These are phyloP conservation scores for Drosophila elegans DNA, from an alignment of 1,140 invertebrate species.

Conservation along the genomic window DNA sequence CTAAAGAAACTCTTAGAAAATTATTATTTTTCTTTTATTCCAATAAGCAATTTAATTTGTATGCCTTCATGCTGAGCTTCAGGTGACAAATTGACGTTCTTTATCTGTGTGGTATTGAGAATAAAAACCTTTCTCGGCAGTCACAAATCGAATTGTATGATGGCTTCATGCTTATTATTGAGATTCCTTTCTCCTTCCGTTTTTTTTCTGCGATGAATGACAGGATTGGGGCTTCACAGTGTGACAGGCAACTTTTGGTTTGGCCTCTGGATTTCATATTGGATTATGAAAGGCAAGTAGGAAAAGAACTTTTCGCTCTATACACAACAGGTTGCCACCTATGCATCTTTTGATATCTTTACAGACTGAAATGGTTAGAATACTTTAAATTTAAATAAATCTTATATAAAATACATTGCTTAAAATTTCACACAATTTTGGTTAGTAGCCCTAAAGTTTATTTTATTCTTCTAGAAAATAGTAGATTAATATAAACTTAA, in stretches of 20 bases:
- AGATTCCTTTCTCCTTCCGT: not conserved
- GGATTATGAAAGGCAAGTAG: constrained; percentile 6
- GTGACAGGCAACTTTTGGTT: constrained; percentile 26
- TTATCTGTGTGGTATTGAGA: constrained; percentile 23
- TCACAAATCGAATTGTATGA: constrained; percentile 31
- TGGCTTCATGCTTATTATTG: constrained; percentile 21
- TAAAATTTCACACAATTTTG: not conserved
- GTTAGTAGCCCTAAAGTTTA: too few relatives aligned
- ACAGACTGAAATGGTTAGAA: not conserved
- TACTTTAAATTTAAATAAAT: not conserved
- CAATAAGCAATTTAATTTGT: not conserved
- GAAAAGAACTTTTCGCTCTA: constrained; percentile 7
- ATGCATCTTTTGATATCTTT: not conserved
- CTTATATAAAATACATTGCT: not conserved
- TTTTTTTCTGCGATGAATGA: constrained; percentile 11
- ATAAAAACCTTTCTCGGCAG: constrained; percentile 40
- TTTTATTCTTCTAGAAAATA: too few relatives aligned
- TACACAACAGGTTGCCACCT: constrained; percentile 8
- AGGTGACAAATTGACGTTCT: constrained; percentile 33
- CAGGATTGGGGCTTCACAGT: constrained; percentile 1
- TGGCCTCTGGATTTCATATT: constrained; percentile 17
- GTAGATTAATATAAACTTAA: too few relatives aligned
- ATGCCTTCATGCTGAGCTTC: not conserved
- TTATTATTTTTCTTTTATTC: not conserved
- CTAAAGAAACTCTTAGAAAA: too few relatives aligned